These are phyloP conservation scores for Cheilosia vulpina DNA, from an alignment of 2,888 invertebrate species.

Conservation along the genomic window DNA sequence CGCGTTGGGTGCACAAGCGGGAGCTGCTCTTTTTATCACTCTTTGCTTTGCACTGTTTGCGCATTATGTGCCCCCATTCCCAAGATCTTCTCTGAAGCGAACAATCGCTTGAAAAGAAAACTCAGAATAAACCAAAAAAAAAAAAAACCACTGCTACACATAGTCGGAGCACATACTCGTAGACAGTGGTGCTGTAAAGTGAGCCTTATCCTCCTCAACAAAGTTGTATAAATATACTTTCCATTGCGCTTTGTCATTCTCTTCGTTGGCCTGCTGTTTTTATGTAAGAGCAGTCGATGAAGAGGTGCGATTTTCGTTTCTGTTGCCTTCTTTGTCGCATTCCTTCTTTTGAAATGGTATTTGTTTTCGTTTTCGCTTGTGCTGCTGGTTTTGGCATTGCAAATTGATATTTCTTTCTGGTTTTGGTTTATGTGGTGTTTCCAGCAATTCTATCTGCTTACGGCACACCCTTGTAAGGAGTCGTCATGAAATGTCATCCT, in stretches of 20 bases:
- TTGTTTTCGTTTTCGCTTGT: constrained; percentile 60
- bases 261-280: constrained; percentile 48
- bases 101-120: constrained; percentile 53
- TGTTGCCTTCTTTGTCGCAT: constrained; percentile 37
- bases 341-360: constrained; percentile 51
- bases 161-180: constrained; percentile 32
- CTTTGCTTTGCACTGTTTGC: constrained; percentile 36
- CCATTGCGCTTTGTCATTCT: constrained; percentile 46
- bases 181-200: constrained; percentile 8
- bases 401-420: constrained; percentile 41
- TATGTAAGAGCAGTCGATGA: constrained; percentile 46
- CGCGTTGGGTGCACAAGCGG: constrained; percentile 45
- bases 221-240: constrained; percentile 63
- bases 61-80: constrained; percentile 74
- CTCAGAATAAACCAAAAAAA: constrained; percentile 45
- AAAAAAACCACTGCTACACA: constrained; percentile 18
- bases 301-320: constrained; percentile 53
- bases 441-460: constrained; percentile 12
- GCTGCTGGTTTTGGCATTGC: constrained; percentile 29
- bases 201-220: constrained; percentile 56
- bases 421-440: constrained; percentile 53
- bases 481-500: constrained; percentile 54
- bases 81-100: constrained; percentile 74
- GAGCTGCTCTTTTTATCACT: constrained; percentile 13
- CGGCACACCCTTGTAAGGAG: constrained; percentile 18